These are phyloP conservation scores for Papilio machaon DNA, from an alignment of 1,140 invertebrate species.

Conservation along the genomic window DNA sequence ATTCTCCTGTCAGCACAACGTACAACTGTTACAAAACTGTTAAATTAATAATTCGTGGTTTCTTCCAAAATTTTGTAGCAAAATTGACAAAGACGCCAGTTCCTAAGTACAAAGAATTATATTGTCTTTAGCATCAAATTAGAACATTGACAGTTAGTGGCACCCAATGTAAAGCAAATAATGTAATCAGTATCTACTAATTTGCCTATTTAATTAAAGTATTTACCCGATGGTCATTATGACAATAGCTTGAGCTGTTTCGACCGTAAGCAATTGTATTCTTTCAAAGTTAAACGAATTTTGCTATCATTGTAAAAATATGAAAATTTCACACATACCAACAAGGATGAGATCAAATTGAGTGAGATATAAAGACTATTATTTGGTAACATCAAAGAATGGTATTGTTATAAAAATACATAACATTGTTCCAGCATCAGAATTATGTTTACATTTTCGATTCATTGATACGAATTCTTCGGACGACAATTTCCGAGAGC, in stretches of 20 bases:
- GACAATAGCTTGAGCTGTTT: not conserved
- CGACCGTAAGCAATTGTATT: too few species aligned
- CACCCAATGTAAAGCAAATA: not conserved
- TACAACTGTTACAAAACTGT: not conserved
- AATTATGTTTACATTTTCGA: conserved; percentile 10
- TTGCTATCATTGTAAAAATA: not conserved
- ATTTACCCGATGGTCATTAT: not conserved
- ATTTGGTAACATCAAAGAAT: conserved; percentile 6
- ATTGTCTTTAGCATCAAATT: not conserved
- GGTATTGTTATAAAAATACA: conserved; percentile 22
- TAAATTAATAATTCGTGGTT: not conserved
- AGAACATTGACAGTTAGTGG: not conserved
- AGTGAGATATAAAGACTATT: not conserved
- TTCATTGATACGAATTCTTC: conserved; percentile 7
- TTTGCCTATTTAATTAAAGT: not conserved
- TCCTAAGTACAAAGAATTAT: not conserved
- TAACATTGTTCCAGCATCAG: not conserved
- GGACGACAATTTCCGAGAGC: not conserved
- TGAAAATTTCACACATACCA: not conserved
- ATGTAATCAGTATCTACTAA: not conserved
- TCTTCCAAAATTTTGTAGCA: not conserved
- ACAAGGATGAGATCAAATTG: not conserved
- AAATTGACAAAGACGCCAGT: not conserved
- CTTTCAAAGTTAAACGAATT: not conserved
- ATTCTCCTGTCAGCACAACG: not conserved